A percentile compares a stretch with the other conserved stretches of the same genome.
These are phyloP conservation scores for Bombus waltoni DNA, from an alignment of 1,140 invertebrate species.

Conservation along the genomic window DNA sequence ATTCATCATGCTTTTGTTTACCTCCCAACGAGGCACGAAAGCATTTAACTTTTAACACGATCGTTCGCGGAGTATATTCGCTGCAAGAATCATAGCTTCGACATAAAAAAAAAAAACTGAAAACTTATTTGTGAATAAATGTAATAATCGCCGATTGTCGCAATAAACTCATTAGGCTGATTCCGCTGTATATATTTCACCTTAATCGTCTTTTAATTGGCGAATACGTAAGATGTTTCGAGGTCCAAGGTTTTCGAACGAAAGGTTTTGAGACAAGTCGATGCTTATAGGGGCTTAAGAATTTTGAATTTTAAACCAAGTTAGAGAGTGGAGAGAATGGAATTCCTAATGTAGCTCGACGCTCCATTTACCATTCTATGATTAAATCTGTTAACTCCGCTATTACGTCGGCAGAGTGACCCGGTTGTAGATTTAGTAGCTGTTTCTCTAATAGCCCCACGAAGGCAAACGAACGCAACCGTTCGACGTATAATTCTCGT, in stretches of 20 bases:
- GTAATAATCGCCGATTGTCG: neutral
- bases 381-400: slow-evolving; percentile 51
- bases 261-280: neutral
- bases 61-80: neutral
- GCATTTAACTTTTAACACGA: slow-evolving; percentile 9
- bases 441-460: slow-evolving; percentile 8
- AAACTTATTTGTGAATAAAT: neutral
- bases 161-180: neutral
- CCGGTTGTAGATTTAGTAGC: slow-evolving; percentile 45
- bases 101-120: neutral
- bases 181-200: neutral
- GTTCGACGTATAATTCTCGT: slow-evolving; percentile 13
- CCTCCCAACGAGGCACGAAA: neutral
- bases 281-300: neutral
- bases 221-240: neutral
- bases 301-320: slow-evolving; percentile 5
- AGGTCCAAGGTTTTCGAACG: neutral
- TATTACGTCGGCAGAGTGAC: slow-evolving; percentile 43
- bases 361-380: slow-evolving; percentile 57
- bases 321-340: slow-evolving; percentile 23
- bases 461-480: neutral
- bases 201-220: neutral
- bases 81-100: neutral
- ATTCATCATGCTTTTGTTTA: slow-evolving; percentile 60
- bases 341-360: slow-evolving; percentile 33